Evolutionary conservation across 2,888 invertebrate species (phyloP).

Genomic region (Dryomyza anilis): DNA sequence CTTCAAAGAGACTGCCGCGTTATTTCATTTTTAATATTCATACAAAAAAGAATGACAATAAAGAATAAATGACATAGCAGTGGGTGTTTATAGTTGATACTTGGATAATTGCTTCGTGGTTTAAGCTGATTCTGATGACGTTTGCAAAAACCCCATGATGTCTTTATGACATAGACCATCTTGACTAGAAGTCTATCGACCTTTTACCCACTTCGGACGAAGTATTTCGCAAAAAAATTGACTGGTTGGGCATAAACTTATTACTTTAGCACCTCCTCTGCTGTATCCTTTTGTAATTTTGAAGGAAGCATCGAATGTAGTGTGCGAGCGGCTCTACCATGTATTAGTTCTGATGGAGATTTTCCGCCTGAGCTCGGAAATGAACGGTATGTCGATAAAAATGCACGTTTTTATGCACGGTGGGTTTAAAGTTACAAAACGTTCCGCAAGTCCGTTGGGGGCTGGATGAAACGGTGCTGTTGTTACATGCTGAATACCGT

Average conservation of each 20-base stretch:
- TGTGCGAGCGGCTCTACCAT: constrained; percentile 19
- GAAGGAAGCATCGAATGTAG: constrained; percentile 1
- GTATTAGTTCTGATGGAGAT: constrained; percentile 26
- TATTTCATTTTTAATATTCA: too few relatives aligned
- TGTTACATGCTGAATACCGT: constrained; percentile 38
- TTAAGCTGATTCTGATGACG: neutral
- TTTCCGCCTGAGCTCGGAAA: constrained; percentile 19
- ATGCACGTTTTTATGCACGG: constrained; percentile 26
- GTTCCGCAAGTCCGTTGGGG: constrained; percentile 39
- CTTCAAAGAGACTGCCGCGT: too few relatives aligned
- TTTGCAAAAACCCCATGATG: neutral
- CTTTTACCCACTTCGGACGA: neutral
- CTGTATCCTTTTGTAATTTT: neutral
- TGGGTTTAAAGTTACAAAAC: constrained; percentile 29
- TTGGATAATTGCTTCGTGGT: too few relatives aligned
- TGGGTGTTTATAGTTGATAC: too few relatives aligned
- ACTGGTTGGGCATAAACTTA: neutral
- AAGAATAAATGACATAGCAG: too few relatives aligned
- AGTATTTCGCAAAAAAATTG: neutral
- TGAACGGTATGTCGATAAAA: constrained; percentile 21
- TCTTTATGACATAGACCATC: neutral
- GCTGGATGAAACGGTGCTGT: constrained; percentile 36
- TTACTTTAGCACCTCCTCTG: neutral
- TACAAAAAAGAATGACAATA: too few relatives aligned
- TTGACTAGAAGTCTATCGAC: neutral